Conservation (phyloP, 2,888 invertebrate genomes). For the Patella caerulea region DNA sequence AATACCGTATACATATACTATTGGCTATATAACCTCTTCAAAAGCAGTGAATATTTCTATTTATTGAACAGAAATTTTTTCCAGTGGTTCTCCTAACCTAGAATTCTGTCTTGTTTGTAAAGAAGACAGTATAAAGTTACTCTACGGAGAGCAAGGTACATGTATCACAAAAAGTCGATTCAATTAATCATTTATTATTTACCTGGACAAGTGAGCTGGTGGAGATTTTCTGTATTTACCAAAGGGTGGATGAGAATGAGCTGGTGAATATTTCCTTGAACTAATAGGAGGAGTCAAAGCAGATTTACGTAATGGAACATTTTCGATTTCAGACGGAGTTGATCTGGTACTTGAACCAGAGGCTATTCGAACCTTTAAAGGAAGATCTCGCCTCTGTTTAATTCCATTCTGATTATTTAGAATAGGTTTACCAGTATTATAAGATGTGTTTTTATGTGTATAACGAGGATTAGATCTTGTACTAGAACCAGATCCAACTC, state of each 20-base stretch:
- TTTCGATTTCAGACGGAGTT: background rate
- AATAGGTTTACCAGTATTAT: background rate
- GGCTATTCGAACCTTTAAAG: background rate
- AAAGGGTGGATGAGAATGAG: slow-evolving; percentile 12
- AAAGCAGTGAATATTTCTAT: too few relatives aligned
- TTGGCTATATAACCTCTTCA: too few relatives aligned
- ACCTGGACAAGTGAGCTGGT: slow-evolving; percentile 15
- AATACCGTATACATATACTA: too few relatives aligned
- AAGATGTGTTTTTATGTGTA: background rate
- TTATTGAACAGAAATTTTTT: too few relatives aligned
- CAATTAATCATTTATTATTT: too few relatives aligned
- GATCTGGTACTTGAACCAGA: background rate
- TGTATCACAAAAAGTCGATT: too few relatives aligned
- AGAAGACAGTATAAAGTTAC: too few relatives aligned
- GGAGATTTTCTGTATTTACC: slow-evolving; percentile 16
- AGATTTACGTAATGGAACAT: background rate
- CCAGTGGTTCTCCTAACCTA: too few relatives aligned
- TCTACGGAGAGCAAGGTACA: too few relatives aligned
- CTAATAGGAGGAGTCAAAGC: slow-evolving; percentile 1
- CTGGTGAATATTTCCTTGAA: background rate
- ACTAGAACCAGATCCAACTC: background rate
- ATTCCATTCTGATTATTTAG: background rate
- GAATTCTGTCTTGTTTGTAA: too few relatives aligned
- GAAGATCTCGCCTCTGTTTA: background rate
- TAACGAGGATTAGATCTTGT: background rate